Evolutionary conservation across 2,113 vertebrate genomes (phyloP).

Genomic region (Actenoides hombroni): DNA sequence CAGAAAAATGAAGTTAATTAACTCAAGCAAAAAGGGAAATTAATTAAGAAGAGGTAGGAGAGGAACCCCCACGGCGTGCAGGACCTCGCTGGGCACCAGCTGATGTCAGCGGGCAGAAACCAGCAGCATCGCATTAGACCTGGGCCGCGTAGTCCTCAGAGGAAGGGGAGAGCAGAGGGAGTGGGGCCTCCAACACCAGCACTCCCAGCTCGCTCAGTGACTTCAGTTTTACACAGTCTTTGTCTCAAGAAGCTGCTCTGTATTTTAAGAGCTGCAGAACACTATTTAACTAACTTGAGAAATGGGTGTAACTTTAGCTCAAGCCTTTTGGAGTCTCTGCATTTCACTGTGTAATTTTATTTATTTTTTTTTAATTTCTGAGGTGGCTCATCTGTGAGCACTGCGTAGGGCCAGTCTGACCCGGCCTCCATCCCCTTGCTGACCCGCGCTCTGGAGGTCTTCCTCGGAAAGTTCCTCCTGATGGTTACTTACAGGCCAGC

Average conservation of each 20-base stretch:
- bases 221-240: not conserved
- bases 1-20: not conserved
- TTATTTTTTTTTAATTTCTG: not conserved
- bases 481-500: not conserved
- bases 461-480: not conserved
- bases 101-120: not conserved
- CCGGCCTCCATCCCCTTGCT: not conserved
- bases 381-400: not conserved
- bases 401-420: not conserved
- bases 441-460: not conserved
- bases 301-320: not conserved
- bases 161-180: not conserved
- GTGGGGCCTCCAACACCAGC: not conserved
- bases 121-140: not conserved
- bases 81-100: not conserved
- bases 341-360: not conserved
- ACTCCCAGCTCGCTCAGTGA: not conserved
- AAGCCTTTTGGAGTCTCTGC: not conserved
- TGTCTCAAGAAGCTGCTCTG: accelerated
- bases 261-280: not conserved
- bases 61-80: not conserved
- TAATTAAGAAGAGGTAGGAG: not conserved
- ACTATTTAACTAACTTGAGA: not conserved
- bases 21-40: not conserved
- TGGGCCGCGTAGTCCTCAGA: not conserved